Evolutionary conservation across 1,140 invertebrate genomes (phyloP).

Genomic region (Lasioglossum baleicum): DNA sequence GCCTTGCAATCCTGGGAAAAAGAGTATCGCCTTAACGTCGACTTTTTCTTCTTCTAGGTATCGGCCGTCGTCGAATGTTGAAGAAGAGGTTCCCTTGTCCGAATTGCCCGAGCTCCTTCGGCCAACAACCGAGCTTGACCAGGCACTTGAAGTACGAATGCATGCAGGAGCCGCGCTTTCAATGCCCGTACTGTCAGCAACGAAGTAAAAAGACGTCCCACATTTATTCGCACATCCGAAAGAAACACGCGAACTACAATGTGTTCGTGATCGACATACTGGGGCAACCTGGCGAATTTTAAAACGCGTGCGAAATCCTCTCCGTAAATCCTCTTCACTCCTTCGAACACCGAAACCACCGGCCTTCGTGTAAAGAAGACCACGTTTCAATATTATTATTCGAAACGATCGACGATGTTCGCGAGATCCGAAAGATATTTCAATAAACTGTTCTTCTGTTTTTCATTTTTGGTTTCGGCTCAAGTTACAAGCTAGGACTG

Average conservation of each 20-base stretch:
- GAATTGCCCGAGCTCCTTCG: constrained; percentile 58
- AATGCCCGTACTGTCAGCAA: constrained; percentile 80
- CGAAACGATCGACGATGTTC: too few species aligned
- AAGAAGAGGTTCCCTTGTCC: constrained; percentile 49
- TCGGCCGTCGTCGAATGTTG: too few species aligned
- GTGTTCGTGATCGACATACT: constrained; percentile 40
- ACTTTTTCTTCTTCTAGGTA: constrained; percentile 25
- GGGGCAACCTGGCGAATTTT: background rate
- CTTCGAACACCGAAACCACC: too few species aligned
- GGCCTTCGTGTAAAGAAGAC: too few species aligned
- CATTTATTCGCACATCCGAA: constrained; percentile 67
- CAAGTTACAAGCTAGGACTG: too few species aligned
- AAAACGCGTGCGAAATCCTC: too few species aligned
- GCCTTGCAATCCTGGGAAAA: too few species aligned
- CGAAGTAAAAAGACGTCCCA: constrained; percentile 73
- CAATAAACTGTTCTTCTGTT: too few species aligned
- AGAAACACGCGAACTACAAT: constrained; percentile 22
- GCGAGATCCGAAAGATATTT: too few species aligned
- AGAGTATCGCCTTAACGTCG: background rate
- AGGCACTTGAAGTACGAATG: constrained; percentile 73
- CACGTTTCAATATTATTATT: too few species aligned
- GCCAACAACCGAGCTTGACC: constrained; percentile 42
- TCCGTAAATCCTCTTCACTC: too few species aligned
- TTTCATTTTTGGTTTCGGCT: too few species aligned
- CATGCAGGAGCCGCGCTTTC: constrained; percentile 76